Conservation (phyloP, 1,140 invertebrate genomes). For the Solen grandis region DNA sequence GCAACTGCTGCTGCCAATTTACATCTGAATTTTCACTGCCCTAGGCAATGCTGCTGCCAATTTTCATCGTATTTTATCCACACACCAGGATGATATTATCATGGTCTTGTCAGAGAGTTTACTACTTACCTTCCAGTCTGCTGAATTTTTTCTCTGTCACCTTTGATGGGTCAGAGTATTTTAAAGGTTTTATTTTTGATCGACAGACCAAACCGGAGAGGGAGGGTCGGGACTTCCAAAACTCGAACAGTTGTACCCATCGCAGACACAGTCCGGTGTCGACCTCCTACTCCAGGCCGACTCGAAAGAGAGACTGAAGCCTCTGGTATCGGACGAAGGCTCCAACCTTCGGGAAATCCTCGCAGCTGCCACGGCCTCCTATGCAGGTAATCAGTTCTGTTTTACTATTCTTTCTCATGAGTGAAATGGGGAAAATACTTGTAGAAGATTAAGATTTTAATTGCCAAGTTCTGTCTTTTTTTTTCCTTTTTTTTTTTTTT, state of each 20-base stretch:
- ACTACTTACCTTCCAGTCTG: too few relatives aligned
- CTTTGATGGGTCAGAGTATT: too few relatives aligned
- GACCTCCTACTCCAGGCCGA: constrained; percentile 28
- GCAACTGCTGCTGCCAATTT: too few relatives aligned
- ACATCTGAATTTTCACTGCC: too few relatives aligned
- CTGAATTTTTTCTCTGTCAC: too few relatives aligned
- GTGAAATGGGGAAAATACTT: background rate
- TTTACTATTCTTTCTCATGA: background rate
- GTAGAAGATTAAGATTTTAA: too few relatives aligned
- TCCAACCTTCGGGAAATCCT: constrained; percentile 44
- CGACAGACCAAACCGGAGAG: background rate
- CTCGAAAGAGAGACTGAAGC: background rate
- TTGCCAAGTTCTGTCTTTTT: too few relatives aligned
- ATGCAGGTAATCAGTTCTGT: constrained; percentile 9
- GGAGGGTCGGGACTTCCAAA: background rate
- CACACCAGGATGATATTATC: too few relatives aligned
- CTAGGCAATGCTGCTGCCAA: too few relatives aligned
- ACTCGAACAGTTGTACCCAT: constrained; percentile 12
- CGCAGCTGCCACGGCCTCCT: constrained; percentile 35
- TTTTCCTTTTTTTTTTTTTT: background rate
- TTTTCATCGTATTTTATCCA: too few relatives aligned
- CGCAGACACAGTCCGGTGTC: background rate
- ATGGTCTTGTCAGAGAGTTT: too few relatives aligned
- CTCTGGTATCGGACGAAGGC: background rate
- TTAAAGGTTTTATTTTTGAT: too few relatives aligned